Percentiles rank a stretch among this genome's conserved stretches.
Conservation (phyloP, 2,797 vertebrate species). For the Darevskia mixta region DNA sequence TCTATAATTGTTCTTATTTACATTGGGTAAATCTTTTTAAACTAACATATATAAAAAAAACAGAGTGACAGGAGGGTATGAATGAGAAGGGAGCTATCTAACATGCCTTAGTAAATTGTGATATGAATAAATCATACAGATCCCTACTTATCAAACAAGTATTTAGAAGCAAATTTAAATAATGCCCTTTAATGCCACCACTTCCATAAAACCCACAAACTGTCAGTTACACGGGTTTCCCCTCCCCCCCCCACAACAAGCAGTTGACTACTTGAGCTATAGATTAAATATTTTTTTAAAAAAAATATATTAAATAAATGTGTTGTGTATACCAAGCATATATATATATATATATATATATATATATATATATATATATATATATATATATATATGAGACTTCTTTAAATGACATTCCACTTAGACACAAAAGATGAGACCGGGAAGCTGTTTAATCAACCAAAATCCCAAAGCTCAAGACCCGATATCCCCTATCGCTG, state of each 20-base stretch:
- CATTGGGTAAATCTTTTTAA: slow-evolving; percentile 73
- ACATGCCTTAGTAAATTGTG: slow-evolving; percentile 74
- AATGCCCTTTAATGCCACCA: slow-evolving; percentile 73
- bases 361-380: background rate
- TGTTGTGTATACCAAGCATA: slow-evolving; percentile 52
- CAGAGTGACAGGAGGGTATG: slow-evolving; percentile 68
- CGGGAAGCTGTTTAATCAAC: slow-evolving; percentile 22
- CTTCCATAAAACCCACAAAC: slow-evolving; percentile 68
- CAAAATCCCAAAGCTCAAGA: slow-evolving; percentile 47
- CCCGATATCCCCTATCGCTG: slow-evolving; percentile 25
- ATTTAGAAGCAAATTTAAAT: slow-evolving; percentile 77
- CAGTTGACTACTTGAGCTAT: slow-evolving; percentile 65
- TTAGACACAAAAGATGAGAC: slow-evolving; percentile 37
- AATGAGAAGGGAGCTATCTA: slow-evolving; percentile 68
- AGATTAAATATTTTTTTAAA: slow-evolving; percentile 48
- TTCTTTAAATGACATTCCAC: slow-evolving; percentile 50
- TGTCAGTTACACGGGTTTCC: slow-evolving; percentile 59
- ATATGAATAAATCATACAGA: slow-evolving; percentile 76
- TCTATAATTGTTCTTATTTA: slow-evolving; percentile 81
- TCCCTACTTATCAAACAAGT: slow-evolving; percentile 75
- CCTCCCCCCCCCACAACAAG: background rate
- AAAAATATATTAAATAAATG: slow-evolving; percentile 9
- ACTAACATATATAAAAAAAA: slow-evolving; percentile 73
- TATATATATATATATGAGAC: background rate
- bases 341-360: background rate